Evolutionary conservation across 2,888 invertebrate species (phyloP), one percentile per base, ranked within the genome.

Genomic region (Endomychus coccineus): DNA sequence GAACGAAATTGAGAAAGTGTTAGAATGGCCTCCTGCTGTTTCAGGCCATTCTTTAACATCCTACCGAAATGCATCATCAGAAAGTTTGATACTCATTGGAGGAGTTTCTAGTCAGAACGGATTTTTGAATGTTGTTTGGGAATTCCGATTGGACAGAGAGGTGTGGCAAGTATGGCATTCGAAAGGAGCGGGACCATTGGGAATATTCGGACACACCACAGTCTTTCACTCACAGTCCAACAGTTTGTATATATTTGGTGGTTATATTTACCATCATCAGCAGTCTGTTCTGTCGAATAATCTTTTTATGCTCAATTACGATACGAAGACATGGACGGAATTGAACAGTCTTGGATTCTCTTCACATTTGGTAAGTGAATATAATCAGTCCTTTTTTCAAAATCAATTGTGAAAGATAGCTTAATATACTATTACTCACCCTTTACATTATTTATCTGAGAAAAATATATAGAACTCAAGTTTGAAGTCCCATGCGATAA

Each of bases 11-110:
- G 73, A 70, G 31, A 70, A 72, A 33, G 70, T 71, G 35, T 40
- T 27, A 11, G 64, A 61, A 9, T 75, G 76, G 32, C 79, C 81
- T 1, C 83, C 87, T 0, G 73, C 85, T 0, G 66, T 92, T n/a
- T 87, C 91, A 1, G 94, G 95, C 0, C 92, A 94, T 55, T 88
- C 90, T 0, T 67, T 96, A 39, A 92, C 91, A 0, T 72, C 86
- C 30, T 78, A 86, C 32, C 76, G 81, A 40, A 80, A 77, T 54
- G 75, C 74, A 36, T 81, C 80, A 37, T 71, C 77, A 49, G 79
- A 87, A 56, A 83, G 80, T 43, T 70, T 95, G 31, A 73, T 94
- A 34, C 66, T 95, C 7, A 81, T 95, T 41, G 95, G 39, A n/a
- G 94, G 94, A 1, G 83, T 89, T 44, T 83, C 83, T 9, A 74